These are phyloP conservation scores for Drosophila hydei DNA, from an alignment of 1,140 invertebrate genomes.

Conservation along the genomic window DNA sequence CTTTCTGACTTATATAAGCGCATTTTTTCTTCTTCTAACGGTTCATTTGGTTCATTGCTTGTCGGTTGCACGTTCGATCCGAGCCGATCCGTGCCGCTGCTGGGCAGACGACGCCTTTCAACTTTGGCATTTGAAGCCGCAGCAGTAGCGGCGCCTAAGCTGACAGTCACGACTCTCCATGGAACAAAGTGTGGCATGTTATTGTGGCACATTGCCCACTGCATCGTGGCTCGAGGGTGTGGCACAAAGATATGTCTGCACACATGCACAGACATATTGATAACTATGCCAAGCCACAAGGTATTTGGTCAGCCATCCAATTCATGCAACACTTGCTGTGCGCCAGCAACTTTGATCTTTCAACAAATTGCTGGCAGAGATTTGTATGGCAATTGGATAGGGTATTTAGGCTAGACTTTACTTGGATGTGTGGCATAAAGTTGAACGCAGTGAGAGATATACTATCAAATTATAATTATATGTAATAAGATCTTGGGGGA, in stretches of 20 bases:
- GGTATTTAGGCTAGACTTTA: background rate
- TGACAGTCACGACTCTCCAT: slow-evolving; percentile 43
- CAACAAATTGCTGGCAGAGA: slow-evolving; percentile 18
- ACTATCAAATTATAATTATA: too few relatives aligned
- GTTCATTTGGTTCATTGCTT: slow-evolving; percentile 31
- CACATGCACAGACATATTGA: slow-evolving; percentile 6
- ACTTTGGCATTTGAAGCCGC: slow-evolving; percentile 66
- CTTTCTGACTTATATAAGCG: slow-evolving; percentile 69
- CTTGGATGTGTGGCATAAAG: background rate
- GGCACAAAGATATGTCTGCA: slow-evolving; percentile 14
- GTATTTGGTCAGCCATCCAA: slow-evolving; percentile 9
- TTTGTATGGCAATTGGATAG: background rate
- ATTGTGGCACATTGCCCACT: slow-evolving; percentile 41
- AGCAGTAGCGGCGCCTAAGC: slow-evolving; percentile 41
- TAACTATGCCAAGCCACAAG: slow-evolving; percentile 16
- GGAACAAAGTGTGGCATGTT: slow-evolving; percentile 59
- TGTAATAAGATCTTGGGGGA: too few relatives aligned
- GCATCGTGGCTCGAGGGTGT: slow-evolving; percentile 42
- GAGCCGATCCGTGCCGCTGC: background rate
- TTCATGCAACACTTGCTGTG: slow-evolving; percentile 27
- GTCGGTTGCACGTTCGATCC: slow-evolving; percentile 17
- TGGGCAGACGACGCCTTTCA: slow-evolving; percentile 59
- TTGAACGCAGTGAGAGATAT: background rate
- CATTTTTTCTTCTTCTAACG: slow-evolving; percentile 36
- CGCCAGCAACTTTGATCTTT: slow-evolving; percentile 28